These are phyloP conservation scores for Cecidostiba fungosa DNA, from an alignment of 2,888 invertebrate species.

Conservation along the genomic window DNA sequence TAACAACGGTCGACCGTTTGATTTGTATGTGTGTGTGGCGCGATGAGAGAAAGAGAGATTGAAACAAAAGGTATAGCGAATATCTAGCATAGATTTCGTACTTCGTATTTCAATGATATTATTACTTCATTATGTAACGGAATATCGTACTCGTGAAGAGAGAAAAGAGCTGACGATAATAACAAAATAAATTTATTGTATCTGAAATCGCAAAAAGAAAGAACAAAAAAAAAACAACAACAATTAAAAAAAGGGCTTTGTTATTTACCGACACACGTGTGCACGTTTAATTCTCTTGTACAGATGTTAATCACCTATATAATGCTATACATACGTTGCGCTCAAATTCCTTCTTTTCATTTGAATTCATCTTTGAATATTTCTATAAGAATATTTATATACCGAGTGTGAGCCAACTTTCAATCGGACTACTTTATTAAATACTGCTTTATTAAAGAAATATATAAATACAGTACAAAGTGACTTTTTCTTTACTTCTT, in stretches of 20 bases:
- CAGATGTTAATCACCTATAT: slow-evolving; percentile 17
- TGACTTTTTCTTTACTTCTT: background rate
- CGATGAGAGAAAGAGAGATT: slow-evolving; percentile 62
- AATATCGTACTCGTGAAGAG: slow-evolving; percentile 70
- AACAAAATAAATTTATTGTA: slow-evolving; percentile 75
- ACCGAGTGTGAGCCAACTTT: background rate
- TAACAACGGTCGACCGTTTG: slow-evolving; percentile 65
- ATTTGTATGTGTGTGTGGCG: slow-evolving; percentile 67
- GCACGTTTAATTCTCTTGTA: slow-evolving; percentile 29
- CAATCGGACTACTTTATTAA: background rate
- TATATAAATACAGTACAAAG: slow-evolving; percentile 21
- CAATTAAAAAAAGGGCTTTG: slow-evolving; percentile 7
- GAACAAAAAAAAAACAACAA: background rate
- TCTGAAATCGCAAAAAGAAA: slow-evolving; percentile 64
- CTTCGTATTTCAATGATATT: slow-evolving; percentile 73
- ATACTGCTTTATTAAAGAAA: slow-evolving; percentile 23
- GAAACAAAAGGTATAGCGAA: slow-evolving; percentile 67
- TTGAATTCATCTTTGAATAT: slow-evolving; percentile 22
- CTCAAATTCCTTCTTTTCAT: slow-evolving; percentile 4
- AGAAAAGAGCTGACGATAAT: slow-evolving; percentile 69
- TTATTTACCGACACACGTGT: slow-evolving; percentile 43
- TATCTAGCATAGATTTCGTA: slow-evolving; percentile 74
- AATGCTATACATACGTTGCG: slow-evolving; percentile 3
- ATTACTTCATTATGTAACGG: slow-evolving; percentile 72
- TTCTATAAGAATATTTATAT: slow-evolving; percentile 25